phyloP scores from a whole-genome alignment of 2,797 vertebrate genomes.

The Otus scops region DNA sequence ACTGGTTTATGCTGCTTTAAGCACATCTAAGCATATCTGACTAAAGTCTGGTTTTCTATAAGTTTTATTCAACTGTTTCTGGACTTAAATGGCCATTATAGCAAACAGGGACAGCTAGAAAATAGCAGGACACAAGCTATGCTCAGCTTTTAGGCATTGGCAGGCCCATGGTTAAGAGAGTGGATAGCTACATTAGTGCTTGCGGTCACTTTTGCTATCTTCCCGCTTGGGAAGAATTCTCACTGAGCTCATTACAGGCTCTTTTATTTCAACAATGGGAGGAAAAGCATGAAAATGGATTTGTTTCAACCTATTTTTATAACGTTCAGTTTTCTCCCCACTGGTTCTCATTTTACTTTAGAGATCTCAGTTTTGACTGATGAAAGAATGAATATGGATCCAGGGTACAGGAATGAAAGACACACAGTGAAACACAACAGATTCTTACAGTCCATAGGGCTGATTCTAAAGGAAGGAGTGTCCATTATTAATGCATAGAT shows the following conservation, averaged over 20 bases:
- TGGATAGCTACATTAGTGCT: neutral
- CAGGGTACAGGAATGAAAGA: neutral
- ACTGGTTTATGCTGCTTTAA: neutral
- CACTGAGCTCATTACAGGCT: neutral
- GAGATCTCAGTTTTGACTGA: neutral
- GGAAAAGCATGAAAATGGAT: constrained; percentile 20
- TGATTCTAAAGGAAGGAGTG: neutral
- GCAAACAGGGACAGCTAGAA: neutral
- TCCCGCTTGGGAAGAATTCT: neutral
- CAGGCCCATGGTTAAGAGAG: neutral
- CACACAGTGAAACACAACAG: neutral
- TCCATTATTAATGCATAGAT: neutral
- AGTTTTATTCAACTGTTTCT: neutral
- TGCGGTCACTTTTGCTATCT: neutral
- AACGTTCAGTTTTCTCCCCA: neutral
- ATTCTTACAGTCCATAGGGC: neutral
- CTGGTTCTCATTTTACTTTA: neutral
- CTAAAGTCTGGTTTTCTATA: neutral
- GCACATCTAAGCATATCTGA: neutral
- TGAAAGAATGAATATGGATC: neutral
- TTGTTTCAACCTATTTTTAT: constrained; percentile 41
- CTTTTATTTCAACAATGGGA: constrained; percentile 15
- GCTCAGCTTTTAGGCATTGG: neutral
- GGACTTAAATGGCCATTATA: neutral
- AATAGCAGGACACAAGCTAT: neutral